A percentile compares a stretch with the other conserved stretches of the same genome.
Evolutionary conservation across 1,140 invertebrate genomes (phyloP).

Genomic region (Lanistes nyassanus): DNA sequence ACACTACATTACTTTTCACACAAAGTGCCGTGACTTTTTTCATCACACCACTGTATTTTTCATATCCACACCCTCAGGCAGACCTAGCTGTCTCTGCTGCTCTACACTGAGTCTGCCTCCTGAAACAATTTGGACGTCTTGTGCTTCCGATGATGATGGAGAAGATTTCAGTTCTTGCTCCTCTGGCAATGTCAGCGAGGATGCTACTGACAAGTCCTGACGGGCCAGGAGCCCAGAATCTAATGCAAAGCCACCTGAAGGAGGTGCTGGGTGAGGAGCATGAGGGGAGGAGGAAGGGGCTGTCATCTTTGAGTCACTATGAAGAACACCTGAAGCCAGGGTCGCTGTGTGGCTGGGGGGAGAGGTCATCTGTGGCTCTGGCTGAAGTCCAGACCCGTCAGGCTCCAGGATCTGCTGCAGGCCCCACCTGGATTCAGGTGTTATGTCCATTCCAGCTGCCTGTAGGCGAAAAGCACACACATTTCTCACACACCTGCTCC

Average conservation of each 20-base stretch:
- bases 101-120: constrained; percentile 18
- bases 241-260: not conserved
- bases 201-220: not conserved
- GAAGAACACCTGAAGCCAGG: not conserved
- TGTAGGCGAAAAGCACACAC: not conserved
- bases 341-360: constrained; percentile 13
- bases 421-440: constrained; percentile 8
- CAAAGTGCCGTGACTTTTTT: too few species aligned
- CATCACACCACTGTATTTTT: constrained; percentile 31
- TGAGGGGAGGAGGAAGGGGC: constrained; percentile 9
- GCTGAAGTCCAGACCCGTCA: not conserved
- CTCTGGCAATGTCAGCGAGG: not conserved
- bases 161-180: not conserved
- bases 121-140: not conserved
- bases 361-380: not conserved
- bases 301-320: not conserved
- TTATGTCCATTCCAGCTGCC: constrained; percentile 1
- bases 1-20: too few species aligned
- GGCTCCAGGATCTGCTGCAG: not conserved
- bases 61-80: constrained; percentile 32
- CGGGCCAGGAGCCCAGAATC: not conserved
- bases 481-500: not conserved
- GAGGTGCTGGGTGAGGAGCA: not conserved
- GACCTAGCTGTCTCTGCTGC: constrained; percentile 33
- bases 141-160: constrained; percentile 11